A percentile compares a stretch with the other conserved stretches of the same genome.
Evolutionary conservation across 2,888 invertebrate genomes (phyloP).

Genomic region (Tortricodes alternella): DNA sequence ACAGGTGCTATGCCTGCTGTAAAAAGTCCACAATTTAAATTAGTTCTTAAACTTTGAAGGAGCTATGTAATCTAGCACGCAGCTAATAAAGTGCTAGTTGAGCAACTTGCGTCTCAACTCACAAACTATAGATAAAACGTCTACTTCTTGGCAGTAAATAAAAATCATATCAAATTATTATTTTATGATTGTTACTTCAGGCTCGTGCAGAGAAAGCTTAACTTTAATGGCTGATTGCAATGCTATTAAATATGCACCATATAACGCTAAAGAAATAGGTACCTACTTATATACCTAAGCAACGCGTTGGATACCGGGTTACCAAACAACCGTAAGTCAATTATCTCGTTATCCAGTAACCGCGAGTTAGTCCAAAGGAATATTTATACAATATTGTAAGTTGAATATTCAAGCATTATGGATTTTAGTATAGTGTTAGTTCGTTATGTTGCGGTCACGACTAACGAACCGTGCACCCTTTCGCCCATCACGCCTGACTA

Average conservation of each 20-base stretch:
- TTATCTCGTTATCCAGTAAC: no score
- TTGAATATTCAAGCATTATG: not conserved
- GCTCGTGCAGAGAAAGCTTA: no score
- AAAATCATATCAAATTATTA: no score
- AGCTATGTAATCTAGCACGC: conserved; percentile 1
- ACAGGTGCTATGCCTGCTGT: not conserved
- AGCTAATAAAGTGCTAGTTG: not conserved
- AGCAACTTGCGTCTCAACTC: conserved; percentile 2
- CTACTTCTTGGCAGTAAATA: no score
- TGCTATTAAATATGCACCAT: no score
- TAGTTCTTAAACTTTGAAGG: not conserved
- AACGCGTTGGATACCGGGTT: no score
- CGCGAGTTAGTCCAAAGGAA: not conserved
- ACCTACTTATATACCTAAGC: no score
- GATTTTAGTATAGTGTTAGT: not conserved
- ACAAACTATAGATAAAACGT: not conserved
- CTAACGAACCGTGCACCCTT: not conserved
- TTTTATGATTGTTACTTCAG: no score
- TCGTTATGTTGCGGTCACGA: conserved; percentile 14
- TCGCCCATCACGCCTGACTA: not conserved
- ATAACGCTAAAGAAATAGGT: no score
- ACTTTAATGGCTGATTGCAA: no score
- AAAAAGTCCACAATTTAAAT: not conserved
- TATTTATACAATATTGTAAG: conserved; percentile 5
- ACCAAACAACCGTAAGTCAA: no score